phyloP scores from a whole-genome alignment of 2,888 invertebrate species.

The Conomelus anceps region DNA sequence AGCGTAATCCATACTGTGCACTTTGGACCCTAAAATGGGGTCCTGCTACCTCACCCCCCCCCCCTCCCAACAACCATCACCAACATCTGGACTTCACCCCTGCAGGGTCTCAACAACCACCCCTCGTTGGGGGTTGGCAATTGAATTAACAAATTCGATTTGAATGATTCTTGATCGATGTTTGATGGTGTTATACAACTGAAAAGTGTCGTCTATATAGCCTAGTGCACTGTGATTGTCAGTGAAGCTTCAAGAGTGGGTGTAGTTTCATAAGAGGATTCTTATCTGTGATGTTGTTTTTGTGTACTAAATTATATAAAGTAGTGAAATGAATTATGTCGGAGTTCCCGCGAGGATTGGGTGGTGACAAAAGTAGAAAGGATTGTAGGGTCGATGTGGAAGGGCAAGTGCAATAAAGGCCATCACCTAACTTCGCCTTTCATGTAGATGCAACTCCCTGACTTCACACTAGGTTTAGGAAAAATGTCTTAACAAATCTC shows the following conservation, averaged over 20 bases:
- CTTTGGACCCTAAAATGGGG: not conserved
- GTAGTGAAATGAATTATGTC: not conserved
- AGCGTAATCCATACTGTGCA: not conserved
- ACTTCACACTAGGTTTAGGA: too few species aligned
- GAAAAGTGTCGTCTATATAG: not conserved
- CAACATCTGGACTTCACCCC: too few species aligned
- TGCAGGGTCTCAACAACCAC: not conserved
- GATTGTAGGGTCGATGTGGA: not conserved
- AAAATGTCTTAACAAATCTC: too few species aligned
- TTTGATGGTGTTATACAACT: not conserved
- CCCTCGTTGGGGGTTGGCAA: not conserved
- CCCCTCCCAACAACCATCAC: too few species aligned
- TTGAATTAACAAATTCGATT: not conserved
- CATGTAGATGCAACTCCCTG: too few species aligned
- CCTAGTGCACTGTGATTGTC: not conserved
- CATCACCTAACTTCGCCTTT: too few species aligned
- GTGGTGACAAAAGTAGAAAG: not conserved
- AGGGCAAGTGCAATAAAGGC: too few species aligned
- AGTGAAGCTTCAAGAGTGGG: not conserved
- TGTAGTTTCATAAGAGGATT: not conserved
- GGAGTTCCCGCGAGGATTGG: not conserved
- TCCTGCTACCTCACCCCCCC: not conserved
- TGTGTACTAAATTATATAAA: not conserved
- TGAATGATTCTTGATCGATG: not conserved
- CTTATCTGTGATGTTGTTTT: not conserved